These are phyloP conservation scores for Rhagologus leucostigma DNA, from an alignment of 2,113 vertebrate genomes.

Conservation along the genomic window DNA sequence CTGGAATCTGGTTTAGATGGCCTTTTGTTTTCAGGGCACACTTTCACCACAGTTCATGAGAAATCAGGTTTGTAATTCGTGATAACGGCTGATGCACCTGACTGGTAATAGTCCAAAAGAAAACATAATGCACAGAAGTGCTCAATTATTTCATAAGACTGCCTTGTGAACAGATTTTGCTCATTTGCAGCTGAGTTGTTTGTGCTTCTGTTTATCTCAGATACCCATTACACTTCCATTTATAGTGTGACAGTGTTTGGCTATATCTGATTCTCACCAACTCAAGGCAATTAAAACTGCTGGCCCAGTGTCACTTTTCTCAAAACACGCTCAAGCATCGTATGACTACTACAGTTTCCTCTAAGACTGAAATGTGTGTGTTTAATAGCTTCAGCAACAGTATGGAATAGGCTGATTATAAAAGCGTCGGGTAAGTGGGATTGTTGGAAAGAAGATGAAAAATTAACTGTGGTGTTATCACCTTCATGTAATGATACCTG, in stretches of 20 bases:
- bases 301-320: slow-evolving; percentile 39
- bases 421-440: background rate
- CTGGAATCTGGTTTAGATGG: background rate
- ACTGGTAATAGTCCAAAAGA: background rate
- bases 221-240: slow-evolving; percentile 49
- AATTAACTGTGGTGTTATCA: background rate
- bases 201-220: slow-evolving; percentile 49
- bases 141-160: slow-evolving; percentile 34
- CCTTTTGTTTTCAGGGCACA: background rate
- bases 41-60: background rate
- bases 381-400: background rate
- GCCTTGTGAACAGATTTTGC: slow-evolving; percentile 47
- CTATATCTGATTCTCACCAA: slow-evolving; percentile 46
- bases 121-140: background rate
- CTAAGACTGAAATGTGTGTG: background rate
- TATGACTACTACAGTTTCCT: background rate
- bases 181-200: slow-evolving; percentile 55
- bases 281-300: slow-evolving; percentile 55
- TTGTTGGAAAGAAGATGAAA: background rate
- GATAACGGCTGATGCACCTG: background rate
- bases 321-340: background rate
- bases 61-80: background rate
- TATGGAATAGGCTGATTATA: background rate
- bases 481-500: background rate
- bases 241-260: slow-evolving; percentile 51